Evolutionary conservation across 2,888 invertebrate genomes (phyloP).

Genomic region (Willowsia nigromaculata): DNA sequence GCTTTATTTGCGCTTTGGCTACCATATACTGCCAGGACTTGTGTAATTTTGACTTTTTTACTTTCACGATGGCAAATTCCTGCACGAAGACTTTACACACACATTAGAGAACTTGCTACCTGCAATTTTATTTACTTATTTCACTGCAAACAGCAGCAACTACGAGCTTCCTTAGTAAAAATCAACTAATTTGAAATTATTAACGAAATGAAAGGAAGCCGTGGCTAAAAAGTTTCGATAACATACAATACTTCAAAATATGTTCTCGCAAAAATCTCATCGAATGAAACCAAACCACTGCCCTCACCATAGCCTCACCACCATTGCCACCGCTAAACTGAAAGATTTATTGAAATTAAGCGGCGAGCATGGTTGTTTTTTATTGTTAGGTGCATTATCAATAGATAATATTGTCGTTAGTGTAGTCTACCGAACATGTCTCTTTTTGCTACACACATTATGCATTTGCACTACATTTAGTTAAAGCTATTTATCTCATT

Average conservation of each 20-base stretch:
- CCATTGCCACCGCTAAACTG: constrained; percentile 8
- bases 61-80: constrained; percentile 60
- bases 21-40: neutral
- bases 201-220: constrained; percentile 45
- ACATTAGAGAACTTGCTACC: neutral
- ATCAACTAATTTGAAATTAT: neutral
- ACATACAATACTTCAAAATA: neutral
- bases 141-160: neutral
- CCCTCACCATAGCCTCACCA: neutral
- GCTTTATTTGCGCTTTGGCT: constrained; percentile 3
- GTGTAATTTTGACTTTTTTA: constrained; percentile 48
- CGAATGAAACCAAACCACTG: constrained; percentile 38
- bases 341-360: constrained; percentile 55
- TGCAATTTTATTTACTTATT: neutral
- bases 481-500: neutral
- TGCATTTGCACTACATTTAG: neutral
- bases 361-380: constrained; percentile 18
- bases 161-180: neutral
- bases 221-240: constrained; percentile 46
- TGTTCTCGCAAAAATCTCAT: neutral
- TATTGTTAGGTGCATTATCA: neutral
- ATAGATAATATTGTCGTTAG: neutral
- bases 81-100: constrained; percentile 5
- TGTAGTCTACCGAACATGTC: too few species aligned
- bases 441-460: neutral